phyloP scores from a whole-genome alignment of 1,140 invertebrate genomes.

The Drosophila tristis region DNA sequence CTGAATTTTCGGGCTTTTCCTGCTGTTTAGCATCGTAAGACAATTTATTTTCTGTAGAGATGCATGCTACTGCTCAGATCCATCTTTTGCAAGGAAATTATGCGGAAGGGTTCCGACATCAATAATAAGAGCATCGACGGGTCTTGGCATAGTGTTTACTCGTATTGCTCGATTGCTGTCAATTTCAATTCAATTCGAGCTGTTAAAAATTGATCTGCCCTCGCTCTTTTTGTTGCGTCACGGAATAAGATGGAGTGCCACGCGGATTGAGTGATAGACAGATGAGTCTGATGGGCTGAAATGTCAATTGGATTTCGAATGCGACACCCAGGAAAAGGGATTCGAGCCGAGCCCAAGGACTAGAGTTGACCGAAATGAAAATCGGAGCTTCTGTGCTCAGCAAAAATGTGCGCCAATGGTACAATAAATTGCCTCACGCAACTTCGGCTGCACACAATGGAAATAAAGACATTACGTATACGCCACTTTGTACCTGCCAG shows the following conservation, averaged over 20 bases:
- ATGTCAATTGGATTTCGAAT: slow-evolving; percentile 44
- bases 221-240: slow-evolving; percentile 15
- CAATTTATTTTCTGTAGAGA: too few species aligned
- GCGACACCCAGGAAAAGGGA: neutral
- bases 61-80: too few species aligned
- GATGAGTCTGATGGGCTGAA: slow-evolving; percentile 7
- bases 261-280: too few species aligned
- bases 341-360: neutral
- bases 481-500: slow-evolving; percentile 60
- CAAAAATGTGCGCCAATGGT: slow-evolving; percentile 41
- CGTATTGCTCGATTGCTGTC: slow-evolving; percentile 9
- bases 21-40: too few species aligned
- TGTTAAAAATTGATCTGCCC: slow-evolving; percentile 2
- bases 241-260: slow-evolving; percentile 29
- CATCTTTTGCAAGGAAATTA: neutral
- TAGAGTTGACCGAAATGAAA: slow-evolving; percentile 11
- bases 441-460: slow-evolving; percentile 27
- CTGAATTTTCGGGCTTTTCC: neutral
- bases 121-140: neutral
- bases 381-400: slow-evolving; percentile 3
- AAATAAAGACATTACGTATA: slow-evolving; percentile 79
- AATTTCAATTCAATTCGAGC: slow-evolving; percentile 35
- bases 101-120: neutral
- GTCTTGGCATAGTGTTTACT: neutral
- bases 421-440: slow-evolving; percentile 63